phyloP scores from a whole-genome alignment of 2,113 vertebrate genomes.

The Alces alces region DNA sequence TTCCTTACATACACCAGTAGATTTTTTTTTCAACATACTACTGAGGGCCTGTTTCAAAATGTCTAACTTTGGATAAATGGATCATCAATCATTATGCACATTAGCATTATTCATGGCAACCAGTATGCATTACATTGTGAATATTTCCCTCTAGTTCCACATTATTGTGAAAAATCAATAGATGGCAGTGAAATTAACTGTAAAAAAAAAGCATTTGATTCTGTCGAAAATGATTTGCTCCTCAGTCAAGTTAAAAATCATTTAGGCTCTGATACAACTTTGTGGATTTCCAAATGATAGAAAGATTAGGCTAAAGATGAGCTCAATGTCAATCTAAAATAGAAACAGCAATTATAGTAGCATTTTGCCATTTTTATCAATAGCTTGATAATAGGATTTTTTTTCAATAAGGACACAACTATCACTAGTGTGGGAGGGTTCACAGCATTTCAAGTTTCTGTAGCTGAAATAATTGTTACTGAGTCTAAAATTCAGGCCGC shows the following conservation, averaged over 20 bases:
- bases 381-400: background rate
- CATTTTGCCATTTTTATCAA: background rate
- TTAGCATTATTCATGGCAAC: background rate
- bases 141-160: background rate
- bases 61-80: background rate
- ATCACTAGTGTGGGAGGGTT: background rate
- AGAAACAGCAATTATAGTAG: background rate
- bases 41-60: background rate
- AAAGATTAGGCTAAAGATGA: background rate
- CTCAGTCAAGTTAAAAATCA: conserved; percentile 29
- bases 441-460: background rate
- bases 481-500: background rate
- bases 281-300: conserved; percentile 17
- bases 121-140: background rate
- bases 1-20: background rate
- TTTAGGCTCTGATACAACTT: background rate
- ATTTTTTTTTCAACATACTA: background rate
- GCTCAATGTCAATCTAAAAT: background rate
- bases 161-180: conserved; percentile 44
- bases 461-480: background rate
- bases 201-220: background rate
- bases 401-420: background rate
- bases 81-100: background rate
- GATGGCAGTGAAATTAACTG: background rate
- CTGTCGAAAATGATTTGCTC: conserved; percentile 20